Evolutionary conservation across 2,797 vertebrate genomes (phyloP).

Genomic region (Acanthurus lineatus): DNA sequence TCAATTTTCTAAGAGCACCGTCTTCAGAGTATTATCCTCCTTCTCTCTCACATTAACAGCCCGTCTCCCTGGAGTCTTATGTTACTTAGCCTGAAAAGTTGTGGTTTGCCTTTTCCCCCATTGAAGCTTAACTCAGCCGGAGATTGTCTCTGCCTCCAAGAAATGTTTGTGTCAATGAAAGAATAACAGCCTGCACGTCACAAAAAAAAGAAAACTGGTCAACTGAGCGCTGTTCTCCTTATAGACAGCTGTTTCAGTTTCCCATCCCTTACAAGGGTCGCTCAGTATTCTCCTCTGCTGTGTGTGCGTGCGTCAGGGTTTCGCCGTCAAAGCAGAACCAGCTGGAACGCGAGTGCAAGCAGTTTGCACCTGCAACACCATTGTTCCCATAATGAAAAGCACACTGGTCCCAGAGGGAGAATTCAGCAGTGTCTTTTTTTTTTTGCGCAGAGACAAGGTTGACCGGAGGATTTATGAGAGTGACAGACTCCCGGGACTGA

Average conservation of each 20-base stretch:
- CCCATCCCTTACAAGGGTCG: constrained; percentile 18
- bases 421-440: constrained; percentile 22
- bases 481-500: constrained; percentile 53
- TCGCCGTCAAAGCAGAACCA: constrained; percentile 66
- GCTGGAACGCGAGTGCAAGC: constrained; percentile 53
- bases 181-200: constrained; percentile 12
- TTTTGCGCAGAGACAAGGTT: constrained; percentile 37
- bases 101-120: constrained; percentile 17
- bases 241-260: constrained; percentile 53
- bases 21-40: constrained; percentile 17
- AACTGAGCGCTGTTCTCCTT: constrained; percentile 2
- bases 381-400: constrained; percentile 75
- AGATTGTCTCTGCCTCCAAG: constrained; percentile 26
- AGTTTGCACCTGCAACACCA: constrained; percentile 76
- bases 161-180: constrained; percentile 34
- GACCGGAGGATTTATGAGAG: constrained; percentile 63
- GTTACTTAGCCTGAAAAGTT: constrained; percentile 23
- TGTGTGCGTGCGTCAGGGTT: constrained; percentile 30
- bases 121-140: constrained; percentile 28
- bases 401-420: constrained; percentile 47
- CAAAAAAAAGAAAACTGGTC: constrained; percentile 25
- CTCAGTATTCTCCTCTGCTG: constrained; percentile 14
- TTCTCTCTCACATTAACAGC: constrained; percentile 30
- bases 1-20: background rate
- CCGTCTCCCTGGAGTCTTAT: constrained; percentile 17